A percentile compares a stretch with the other conserved stretches of the same genome.
phyloP scores from a whole-genome alignment of 64 coral and sea anemone species.

The Pocillopora verrucosa region DNA sequence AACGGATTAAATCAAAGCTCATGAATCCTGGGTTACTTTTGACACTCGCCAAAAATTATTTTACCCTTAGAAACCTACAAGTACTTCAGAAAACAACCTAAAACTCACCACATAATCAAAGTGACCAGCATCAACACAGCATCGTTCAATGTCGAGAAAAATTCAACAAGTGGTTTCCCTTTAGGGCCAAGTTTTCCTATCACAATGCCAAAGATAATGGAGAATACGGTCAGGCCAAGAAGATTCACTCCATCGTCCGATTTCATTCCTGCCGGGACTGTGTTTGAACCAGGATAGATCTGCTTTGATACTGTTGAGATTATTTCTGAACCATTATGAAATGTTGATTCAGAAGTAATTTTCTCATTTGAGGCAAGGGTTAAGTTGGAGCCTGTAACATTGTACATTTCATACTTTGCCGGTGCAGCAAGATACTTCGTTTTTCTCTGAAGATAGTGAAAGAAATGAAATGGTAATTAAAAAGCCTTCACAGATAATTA shows the following conservation, averaged over 20 bases:
- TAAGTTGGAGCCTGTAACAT: neutral
- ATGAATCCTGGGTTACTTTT: too few species aligned
- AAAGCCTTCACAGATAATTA: too few species aligned
- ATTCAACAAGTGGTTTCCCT: constrained; percentile 46
- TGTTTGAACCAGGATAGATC: neutral
- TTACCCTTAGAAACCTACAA: too few species aligned
- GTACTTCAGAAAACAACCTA: neutral
- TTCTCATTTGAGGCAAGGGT: neutral
- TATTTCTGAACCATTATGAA: constrained; percentile 7
- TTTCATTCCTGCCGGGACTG: constrained; percentile 25
- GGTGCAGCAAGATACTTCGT: constrained; percentile 48
- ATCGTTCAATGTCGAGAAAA: constrained; percentile 53
- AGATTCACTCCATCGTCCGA: constrained; percentile 46
- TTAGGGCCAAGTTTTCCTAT: constrained; percentile 55
- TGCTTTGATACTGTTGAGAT: neutral
- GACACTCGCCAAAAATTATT: too few species aligned
- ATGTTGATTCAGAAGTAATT: neutral
- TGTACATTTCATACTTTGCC: constrained; percentile 42
- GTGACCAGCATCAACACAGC: constrained; percentile 63
- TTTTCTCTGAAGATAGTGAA: constrained; percentile 4
- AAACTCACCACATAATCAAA: constrained; percentile 72
- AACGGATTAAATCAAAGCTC: too few species aligned
- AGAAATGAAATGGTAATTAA: neutral
- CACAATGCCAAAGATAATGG: constrained; percentile 63
- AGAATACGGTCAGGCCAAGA: constrained; percentile 62